Percentiles rank a stretch among this genome's conserved stretches.
These are phyloP conservation scores for Erythrocercus mccallii DNA, from an alignment of 2,113 vertebrate species.

Conservation along the genomic window DNA sequence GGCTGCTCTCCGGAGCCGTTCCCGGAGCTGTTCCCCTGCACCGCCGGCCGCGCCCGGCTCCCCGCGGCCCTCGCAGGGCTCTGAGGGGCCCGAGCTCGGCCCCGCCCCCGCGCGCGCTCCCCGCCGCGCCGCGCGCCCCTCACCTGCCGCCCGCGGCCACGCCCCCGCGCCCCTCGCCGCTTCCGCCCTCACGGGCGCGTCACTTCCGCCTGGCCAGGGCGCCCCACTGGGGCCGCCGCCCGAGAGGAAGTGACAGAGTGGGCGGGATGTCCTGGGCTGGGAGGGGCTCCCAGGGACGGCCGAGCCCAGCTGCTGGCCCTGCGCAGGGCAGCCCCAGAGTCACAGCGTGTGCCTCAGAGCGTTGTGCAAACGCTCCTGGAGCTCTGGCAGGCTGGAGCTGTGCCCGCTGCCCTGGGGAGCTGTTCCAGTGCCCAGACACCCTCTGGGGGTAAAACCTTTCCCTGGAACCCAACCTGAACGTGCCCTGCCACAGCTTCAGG, in stretches of 20 bases:
- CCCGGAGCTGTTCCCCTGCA: neutral
- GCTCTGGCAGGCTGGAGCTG: neutral
- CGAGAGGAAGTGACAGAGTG: fast-evolving
- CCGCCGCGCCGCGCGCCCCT: neutral
- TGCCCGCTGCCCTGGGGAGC: neutral
- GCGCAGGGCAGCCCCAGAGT: fast-evolving
- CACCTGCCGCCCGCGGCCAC: neutral
- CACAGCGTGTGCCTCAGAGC: fast-evolving
- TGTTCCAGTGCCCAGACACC: neutral
- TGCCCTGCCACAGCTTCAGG: neutral
- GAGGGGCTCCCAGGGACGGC: fast-evolving
- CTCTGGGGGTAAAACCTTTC: neutral
- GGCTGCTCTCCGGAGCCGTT: too few relatives aligned
- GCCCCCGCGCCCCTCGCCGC: neutral
- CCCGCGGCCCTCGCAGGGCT: neutral
- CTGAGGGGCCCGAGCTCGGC: neutral
- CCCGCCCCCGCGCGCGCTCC: neutral
- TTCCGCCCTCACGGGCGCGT: neutral
- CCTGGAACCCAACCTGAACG: fast-evolving
- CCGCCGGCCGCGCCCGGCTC: too few relatives aligned
- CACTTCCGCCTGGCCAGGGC: neutral
- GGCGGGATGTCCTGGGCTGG: fast-evolving
- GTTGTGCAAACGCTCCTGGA: fast-evolving
- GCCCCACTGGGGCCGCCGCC: fast-evolving
- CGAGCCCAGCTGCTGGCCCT: fast-evolving